Evolutionary conservation across 1,140 invertebrate genomes (phyloP).

Genomic region (Brachionus calyciflorus): DNA sequence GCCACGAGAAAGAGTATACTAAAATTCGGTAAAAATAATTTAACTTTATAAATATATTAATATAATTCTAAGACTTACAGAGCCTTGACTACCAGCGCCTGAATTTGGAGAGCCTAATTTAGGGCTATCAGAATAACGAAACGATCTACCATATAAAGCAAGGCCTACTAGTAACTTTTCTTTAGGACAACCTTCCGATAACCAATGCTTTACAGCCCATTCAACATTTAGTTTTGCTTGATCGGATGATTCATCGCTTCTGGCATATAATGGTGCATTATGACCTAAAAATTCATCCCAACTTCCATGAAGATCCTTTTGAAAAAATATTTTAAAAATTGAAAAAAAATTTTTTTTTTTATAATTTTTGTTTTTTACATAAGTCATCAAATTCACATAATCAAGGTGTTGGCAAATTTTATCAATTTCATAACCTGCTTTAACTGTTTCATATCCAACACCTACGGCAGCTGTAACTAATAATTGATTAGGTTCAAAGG

Average conservation of each 20-base stretch:
- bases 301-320: constrained; percentile 79
- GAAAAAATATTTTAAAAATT: background rate
- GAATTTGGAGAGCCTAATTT: constrained; percentile 77
- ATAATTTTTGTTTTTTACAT: too few species aligned
- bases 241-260: constrained; percentile 50
- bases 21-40: constrained; percentile 52
- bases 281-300: constrained; percentile 81
- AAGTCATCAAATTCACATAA: constrained; percentile 85
- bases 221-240: constrained; percentile 50
- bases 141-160: constrained; percentile 72
- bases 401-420: constrained; percentile 81
- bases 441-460: constrained; percentile 76
- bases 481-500: constrained; percentile 74
- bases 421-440: constrained; percentile 85
- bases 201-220: constrained; percentile 65
- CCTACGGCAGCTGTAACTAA: constrained; percentile 87
- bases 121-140: constrained; percentile 55
- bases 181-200: constrained; percentile 70
- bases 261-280: constrained; percentile 55
- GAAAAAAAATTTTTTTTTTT: constrained; percentile 65
- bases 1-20: constrained; percentile 79
- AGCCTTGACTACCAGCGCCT: constrained; percentile 73
- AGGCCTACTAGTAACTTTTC: constrained; percentile 77
- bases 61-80: background rate
- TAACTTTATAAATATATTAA: background rate